Percentiles rank a stretch among this genome's conserved stretches.
These are phyloP conservation scores for Strigamia transsilvanica DNA, from an alignment of 2,888 invertebrate genomes.

Conservation along the genomic window DNA sequence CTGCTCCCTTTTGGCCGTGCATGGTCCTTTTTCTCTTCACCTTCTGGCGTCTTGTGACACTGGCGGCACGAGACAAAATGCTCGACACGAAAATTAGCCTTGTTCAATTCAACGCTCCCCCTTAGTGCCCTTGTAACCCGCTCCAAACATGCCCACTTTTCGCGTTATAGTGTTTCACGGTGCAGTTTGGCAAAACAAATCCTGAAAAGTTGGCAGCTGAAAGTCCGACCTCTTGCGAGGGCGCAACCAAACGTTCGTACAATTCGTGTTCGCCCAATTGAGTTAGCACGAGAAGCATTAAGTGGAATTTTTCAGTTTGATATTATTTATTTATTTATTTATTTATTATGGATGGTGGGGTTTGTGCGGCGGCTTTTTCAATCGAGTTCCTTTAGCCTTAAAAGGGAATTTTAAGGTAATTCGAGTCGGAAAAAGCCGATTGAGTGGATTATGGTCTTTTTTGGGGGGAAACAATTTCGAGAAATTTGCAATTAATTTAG, in stretches of 20 bases:
- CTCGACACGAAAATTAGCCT: conserved; percentile 44
- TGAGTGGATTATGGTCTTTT: neutral
- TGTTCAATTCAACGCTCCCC: conserved; percentile 27
- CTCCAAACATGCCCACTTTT: conserved; percentile 4
- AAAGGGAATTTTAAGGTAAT: neutral
- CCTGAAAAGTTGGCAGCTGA: neutral
- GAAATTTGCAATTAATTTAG: neutral
- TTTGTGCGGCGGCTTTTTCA: neutral
- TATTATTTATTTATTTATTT: conserved; percentile 10
- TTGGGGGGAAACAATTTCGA: no score
- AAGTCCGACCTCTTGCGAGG: no score
- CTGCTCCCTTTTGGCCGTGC: conserved; percentile 20
- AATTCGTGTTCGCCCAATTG: no score
- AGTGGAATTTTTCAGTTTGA: neutral
- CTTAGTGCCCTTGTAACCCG: neutral
- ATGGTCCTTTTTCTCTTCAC: conserved; percentile 19
- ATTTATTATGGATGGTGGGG: neutral
- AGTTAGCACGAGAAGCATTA: neutral
- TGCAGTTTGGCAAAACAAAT: conserved; percentile 30
- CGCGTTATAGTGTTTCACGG: neutral
- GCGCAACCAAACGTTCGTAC: no score
- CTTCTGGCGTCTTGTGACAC: conserved; percentile 48
- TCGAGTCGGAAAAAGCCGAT: conserved; percentile 6
- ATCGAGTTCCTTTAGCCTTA: neutral
- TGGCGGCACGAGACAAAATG: conserved; percentile 44